A percentile compares a stretch with the other conserved stretches of the same genome.
phyloP scores from a whole-genome alignment of 2,113 vertebrate genomes.

The Lasiurus borealis region DNA sequence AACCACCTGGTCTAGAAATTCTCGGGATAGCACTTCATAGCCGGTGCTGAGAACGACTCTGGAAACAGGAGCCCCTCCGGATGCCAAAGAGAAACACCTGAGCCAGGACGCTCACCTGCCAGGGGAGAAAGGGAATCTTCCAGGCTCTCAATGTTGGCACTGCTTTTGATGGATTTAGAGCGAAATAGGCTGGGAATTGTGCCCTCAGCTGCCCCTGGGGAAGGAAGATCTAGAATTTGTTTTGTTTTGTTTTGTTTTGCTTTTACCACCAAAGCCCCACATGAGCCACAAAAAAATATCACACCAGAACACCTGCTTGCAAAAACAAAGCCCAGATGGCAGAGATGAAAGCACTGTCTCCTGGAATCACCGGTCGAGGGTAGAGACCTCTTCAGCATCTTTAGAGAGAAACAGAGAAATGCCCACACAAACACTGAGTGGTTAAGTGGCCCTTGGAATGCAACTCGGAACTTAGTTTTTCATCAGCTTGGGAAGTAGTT shows the following conservation, averaged over 20 bases:
- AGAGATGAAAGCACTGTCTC: conserved; percentile 28
- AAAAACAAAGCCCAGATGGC: conserved; percentile 74
- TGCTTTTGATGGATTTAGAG: conserved; percentile 68
- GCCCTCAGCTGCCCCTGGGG: conserved; percentile 51
- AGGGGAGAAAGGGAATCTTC: conserved; percentile 31
- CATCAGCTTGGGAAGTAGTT: not conserved
- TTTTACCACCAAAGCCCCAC: conserved; percentile 63
- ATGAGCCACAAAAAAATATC: conserved; percentile 73
- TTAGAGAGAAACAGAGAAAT: conserved; percentile 6
- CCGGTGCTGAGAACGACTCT: conserved; percentile 51
- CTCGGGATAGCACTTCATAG: conserved; percentile 61
- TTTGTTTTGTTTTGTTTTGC: conserved; percentile 58
- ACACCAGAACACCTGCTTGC: conserved; percentile 77
- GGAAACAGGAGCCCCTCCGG: conserved; percentile 43
- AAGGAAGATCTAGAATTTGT: conserved; percentile 72
- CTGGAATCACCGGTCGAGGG: not conserved
- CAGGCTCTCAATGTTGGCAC: conserved; percentile 49
- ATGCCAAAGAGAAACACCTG: conserved; percentile 72
- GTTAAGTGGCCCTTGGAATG: not conserved
- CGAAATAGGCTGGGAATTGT: conserved; percentile 76
- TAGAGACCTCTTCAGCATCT: not conserved
- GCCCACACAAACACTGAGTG: not conserved
- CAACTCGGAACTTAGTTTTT: not conserved
- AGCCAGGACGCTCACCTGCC: conserved; percentile 72
- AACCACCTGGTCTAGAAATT: conserved; percentile 77